Conservation (phyloP, 2,888 invertebrate species). For the Muschampia plurimacula region DNA sequence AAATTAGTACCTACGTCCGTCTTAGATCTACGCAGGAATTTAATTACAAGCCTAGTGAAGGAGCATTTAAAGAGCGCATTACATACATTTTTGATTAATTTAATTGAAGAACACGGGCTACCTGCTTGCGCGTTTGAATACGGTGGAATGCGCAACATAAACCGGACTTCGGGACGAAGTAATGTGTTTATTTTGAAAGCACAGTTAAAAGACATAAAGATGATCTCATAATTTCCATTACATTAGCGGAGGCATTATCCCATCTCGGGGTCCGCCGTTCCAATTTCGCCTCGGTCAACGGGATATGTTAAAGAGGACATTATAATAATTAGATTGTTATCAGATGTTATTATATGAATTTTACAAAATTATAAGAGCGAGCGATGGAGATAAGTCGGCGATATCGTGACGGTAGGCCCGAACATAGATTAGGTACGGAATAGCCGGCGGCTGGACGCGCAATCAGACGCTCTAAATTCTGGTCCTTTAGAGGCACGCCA, state of each 20-base stretch:
- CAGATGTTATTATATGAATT: slow-evolving; percentile 84
- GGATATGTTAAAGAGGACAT: slow-evolving; percentile 84
- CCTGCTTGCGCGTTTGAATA: slow-evolving; percentile 47
- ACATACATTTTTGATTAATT: slow-evolving; percentile 51
- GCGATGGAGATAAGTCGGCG: slow-evolving; percentile 76
- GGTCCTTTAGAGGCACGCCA: slow-evolving; percentile 80
- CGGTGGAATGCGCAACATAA: slow-evolving; percentile 56
- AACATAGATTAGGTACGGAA: slow-evolving; percentile 70
- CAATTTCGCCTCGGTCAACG: slow-evolving; percentile 72
- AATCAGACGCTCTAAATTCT: slow-evolving; percentile 75
- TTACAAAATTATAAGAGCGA: slow-evolving; percentile 80
- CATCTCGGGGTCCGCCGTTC: slow-evolving; percentile 63
- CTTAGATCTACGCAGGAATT: slow-evolving; percentile 36
- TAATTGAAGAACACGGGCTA: slow-evolving; percentile 59
- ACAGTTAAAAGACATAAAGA: slow-evolving; percentile 74
- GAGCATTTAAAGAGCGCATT: slow-evolving; percentile 45
- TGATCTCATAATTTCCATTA: slow-evolving; percentile 79
- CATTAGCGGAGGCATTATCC: slow-evolving; percentile 78
- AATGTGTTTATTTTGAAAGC: slow-evolving; percentile 82
- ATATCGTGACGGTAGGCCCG: slow-evolving; percentile 79
- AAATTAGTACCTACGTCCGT: slow-evolving; percentile 28
- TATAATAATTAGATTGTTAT: slow-evolving; percentile 85
- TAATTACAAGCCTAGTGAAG: slow-evolving; percentile 37
- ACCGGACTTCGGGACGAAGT: slow-evolving; percentile 55
- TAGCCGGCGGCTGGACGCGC: slow-evolving; percentile 68